Evolutionary conservation across 2,113 vertebrate species (phyloP).

Genomic region (Mobula birostris): DNA sequence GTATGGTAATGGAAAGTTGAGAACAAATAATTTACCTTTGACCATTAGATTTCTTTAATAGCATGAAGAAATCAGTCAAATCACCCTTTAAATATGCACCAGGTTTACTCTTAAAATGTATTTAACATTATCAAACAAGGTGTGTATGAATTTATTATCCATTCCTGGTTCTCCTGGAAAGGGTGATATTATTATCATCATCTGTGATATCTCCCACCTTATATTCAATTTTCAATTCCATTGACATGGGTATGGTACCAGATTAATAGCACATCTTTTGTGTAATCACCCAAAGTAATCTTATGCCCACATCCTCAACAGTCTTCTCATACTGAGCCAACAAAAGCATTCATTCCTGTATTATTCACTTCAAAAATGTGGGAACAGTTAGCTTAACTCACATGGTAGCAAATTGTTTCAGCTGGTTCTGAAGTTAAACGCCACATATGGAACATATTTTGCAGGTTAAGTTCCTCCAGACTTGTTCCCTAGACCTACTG

Average conservation of each 20-base stretch:
- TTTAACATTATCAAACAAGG: too few species aligned
- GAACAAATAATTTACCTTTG: too few species aligned
- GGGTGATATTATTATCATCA: too few species aligned
- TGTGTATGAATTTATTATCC: too few species aligned
- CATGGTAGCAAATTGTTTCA: neutral
- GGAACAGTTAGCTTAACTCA: neutral
- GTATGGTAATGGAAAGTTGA: too few species aligned
- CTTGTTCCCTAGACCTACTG: neutral
- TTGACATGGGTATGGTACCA: neutral
- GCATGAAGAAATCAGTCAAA: too few species aligned
- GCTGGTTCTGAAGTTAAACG: neutral
- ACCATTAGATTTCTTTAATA: too few species aligned
- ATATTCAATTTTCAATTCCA: neutral
- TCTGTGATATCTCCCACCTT: neutral
- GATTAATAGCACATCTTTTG: neutral
- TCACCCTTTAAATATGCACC: neutral
- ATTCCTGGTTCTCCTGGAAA: too few species aligned
- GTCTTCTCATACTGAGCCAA: neutral
- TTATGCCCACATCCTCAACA: neutral
- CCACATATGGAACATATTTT: conserved; percentile 21
- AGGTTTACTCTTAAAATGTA: neutral
- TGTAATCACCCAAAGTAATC: neutral
- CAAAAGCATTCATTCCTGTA: neutral
- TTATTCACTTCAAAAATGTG: neutral
- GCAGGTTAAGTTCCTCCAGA: neutral